phyloP scores from a whole-genome alignment of 1,140 invertebrate species.

The Macrotrachela quadricornifera region DNA sequence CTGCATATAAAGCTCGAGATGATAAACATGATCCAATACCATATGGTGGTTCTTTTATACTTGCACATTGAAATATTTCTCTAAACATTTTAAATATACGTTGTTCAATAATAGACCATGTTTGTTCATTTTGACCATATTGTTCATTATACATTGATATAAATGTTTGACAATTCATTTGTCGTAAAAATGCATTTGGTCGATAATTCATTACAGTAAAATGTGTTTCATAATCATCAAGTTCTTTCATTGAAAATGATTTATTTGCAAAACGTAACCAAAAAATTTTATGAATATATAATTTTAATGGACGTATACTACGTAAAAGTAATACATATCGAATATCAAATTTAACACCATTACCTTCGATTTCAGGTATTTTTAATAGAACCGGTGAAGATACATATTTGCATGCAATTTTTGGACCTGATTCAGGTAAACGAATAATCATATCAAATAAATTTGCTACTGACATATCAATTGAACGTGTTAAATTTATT shows the following conservation, averaged over 20 bases:
- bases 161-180: conserved; percentile 43
- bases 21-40: conserved; percentile 53
- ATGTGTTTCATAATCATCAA: conserved; percentile 69
- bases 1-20: conserved; percentile 63
- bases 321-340: conserved; percentile 61
- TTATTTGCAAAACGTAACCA: conserved; percentile 69
- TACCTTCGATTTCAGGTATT: conserved; percentile 41
- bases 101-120: conserved; percentile 34
- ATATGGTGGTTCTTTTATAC: conserved; percentile 38
- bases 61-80: conserved; percentile 50
- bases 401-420: conserved; percentile 52
- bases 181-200: conserved; percentile 7
- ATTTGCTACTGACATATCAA: conserved; percentile 60
- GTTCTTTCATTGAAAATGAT: conserved; percentile 48
- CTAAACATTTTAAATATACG: conserved; percentile 48
- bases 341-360: conserved; percentile 68
- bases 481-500: conserved; percentile 64
- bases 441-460: conserved; percentile 54
- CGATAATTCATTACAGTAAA: conserved; percentile 80
- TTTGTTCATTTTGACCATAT: neutral
- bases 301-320: conserved; percentile 47
- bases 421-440: conserved; percentile 53
- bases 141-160: conserved; percentile 48
- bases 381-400: conserved; percentile 57
- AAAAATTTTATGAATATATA: conserved; percentile 58